Conservation (phyloP, 35 echinoderm and acorn worm species). For the Patiria miniata region DNA sequence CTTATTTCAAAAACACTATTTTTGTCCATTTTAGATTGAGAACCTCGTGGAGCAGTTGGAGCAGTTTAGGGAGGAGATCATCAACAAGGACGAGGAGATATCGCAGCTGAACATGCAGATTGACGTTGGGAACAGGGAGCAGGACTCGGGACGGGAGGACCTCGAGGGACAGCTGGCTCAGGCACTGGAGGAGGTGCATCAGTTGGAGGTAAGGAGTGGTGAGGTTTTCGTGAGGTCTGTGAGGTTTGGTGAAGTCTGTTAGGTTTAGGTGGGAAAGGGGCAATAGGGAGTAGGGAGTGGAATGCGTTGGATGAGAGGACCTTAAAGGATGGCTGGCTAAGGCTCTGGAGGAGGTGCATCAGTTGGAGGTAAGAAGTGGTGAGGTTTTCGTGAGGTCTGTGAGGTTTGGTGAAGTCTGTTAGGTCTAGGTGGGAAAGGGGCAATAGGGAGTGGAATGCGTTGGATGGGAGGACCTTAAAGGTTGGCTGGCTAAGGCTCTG, state of each 20-base stretch:
- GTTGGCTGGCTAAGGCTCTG: conserved; percentile 9
- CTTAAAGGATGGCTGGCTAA: conserved; percentile 39
- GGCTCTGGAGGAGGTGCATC: conserved; percentile 44
- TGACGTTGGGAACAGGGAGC: conserved; percentile 69
- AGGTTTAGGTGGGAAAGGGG: no score
- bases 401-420: no score
- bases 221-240: no score
- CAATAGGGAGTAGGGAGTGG: conserved; percentile 66
- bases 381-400: no score
- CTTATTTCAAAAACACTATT: no score
- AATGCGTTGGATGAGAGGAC: conserved; percentile 40
- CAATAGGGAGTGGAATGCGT: conserved; percentile 43
- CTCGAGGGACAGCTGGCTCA: conserved; percentile 43
- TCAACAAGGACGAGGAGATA: conserved; percentile 93
- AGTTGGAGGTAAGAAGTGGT: conserved; percentile 75
- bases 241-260: no score
- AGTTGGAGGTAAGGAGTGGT: conserved; percentile 75
- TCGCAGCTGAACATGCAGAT: conserved; percentile 77
- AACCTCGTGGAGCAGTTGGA: conserved; percentile 92
- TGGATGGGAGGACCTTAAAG: conserved; percentile 46
- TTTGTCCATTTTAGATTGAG: conserved; percentile 59
- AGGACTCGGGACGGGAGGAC: conserved; percentile 51
- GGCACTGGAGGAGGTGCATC: conserved; percentile 44
- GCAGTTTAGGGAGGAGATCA: conserved; percentile 84
- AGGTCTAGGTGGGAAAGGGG: no score